phyloP scores from a whole-genome alignment of 2,888 invertebrate genomes.

The Poecilobothrus nobilitatus region DNA sequence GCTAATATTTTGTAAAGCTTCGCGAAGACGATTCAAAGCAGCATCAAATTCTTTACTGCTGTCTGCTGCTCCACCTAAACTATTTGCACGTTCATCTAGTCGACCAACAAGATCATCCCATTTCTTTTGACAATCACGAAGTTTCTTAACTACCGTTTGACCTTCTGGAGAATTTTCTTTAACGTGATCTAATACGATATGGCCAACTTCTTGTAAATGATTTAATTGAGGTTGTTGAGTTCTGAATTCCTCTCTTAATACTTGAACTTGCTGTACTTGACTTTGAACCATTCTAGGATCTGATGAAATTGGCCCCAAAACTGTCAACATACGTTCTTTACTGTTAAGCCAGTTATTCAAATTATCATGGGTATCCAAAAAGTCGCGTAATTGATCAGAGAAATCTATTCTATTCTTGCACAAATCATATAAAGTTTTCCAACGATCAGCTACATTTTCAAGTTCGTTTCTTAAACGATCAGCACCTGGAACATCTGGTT shows the following conservation, averaged over 20 bases:
- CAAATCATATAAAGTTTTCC: constrained; percentile 77
- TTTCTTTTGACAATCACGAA: constrained; percentile 59
- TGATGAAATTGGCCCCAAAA: constrained; percentile 90
- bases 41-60: constrained; percentile 90
- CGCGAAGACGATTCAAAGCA: constrained; percentile 69
- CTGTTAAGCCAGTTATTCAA: constrained; percentile 80
- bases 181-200: constrained; percentile 57
- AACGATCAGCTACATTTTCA: constrained; percentile 70
- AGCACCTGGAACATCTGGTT: constrained; percentile 74
- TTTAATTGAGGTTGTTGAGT: constrained; percentile 84
- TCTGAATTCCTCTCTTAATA: constrained; percentile 88
- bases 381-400: constrained; percentile 77
- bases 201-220: constrained; percentile 73
- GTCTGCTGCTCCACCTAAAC: constrained; percentile 83
- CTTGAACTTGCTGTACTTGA: constrained; percentile 91
- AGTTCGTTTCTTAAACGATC: constrained; percentile 76
- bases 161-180: constrained; percentile 53
- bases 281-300: constrained; percentile 93
- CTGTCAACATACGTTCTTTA: constrained; percentile 92
- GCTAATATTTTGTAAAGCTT: constrained; percentile 78
- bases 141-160: constrained; percentile 59
- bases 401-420: constrained; percentile 58
- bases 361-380: constrained; percentile 80
- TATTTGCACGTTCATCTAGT: constrained; percentile 80
- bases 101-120: constrained; percentile 77